Conservation (phyloP, 2,113 vertebrate genomes). For the Ahaetulla prasina region DNA sequence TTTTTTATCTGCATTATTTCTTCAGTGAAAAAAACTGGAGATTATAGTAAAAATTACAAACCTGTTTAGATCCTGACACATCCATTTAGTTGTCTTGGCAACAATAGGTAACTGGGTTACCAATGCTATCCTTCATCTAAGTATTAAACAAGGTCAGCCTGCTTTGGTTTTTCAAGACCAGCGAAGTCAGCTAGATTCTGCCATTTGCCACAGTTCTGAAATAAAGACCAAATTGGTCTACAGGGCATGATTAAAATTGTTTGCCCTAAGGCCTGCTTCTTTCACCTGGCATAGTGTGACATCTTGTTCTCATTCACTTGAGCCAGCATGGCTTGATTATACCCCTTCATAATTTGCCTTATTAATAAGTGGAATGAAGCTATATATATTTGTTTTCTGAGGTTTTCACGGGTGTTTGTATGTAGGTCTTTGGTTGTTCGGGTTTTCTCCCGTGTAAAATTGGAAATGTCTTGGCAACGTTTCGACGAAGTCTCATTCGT, state of each 20-base stretch:
- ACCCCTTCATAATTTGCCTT: not conserved
- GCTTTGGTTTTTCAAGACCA: not conserved
- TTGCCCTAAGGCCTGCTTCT: not conserved
- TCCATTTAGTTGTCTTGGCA: not conserved
- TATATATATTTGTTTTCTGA: too few relatives aligned
- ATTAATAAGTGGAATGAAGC: not conserved
- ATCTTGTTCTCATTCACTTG: not conserved
- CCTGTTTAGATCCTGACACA: not conserved
- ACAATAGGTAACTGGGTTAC: not conserved
- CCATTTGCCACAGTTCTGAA: not conserved
- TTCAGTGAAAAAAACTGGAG: not conserved
- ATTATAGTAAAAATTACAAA: not conserved
- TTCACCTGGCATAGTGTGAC: not conserved
- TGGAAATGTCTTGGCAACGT: too few relatives aligned
- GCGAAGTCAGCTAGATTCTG: not conserved
- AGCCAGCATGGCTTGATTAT: not conserved
- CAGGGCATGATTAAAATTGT: not conserved
- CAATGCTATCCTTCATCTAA: not conserved
- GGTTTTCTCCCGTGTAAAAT: too few relatives aligned
- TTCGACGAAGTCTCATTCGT: too few relatives aligned
- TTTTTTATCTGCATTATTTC: not conserved
- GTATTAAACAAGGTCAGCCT: not conserved
- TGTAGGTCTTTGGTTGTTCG: too few relatives aligned
- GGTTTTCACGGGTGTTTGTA: too few relatives aligned
- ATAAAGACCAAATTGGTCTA: not conserved